Conservation (phyloP, 2,797 vertebrate species). For the Poecilia velifera region DNA sequence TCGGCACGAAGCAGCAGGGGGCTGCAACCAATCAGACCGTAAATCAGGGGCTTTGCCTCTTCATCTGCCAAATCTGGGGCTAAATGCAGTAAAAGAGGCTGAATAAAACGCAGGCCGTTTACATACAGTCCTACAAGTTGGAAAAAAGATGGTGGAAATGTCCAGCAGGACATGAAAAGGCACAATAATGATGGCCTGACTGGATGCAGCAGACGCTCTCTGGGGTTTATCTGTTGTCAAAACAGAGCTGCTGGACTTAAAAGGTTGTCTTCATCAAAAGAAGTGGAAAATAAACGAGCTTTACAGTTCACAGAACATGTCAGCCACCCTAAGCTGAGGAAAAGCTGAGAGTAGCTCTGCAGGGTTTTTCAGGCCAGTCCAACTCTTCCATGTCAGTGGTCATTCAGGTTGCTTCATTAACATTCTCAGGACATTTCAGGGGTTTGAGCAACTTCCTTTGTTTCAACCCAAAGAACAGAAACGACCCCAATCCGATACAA, state of each 20-base stretch:
- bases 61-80: background rate
- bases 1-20: slow-evolving; percentile 23
- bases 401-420: slow-evolving; percentile 77
- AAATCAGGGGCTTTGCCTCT: background rate
- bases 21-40: slow-evolving; percentile 8
- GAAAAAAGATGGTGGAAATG: background rate
- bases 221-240: slow-evolving; percentile 33
- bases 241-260: slow-evolving; percentile 40
- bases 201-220: slow-evolving; percentile 21
- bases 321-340: slow-evolving; percentile 22
- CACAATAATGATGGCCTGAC: slow-evolving; percentile 31
- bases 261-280: slow-evolving; percentile 30
- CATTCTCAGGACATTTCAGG: slow-evolving; percentile 68
- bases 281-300: slow-evolving; percentile 20
- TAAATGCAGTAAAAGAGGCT: background rate
- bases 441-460: slow-evolving; percentile 62
- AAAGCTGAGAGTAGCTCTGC: slow-evolving; percentile 9
- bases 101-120: background rate
- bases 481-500: background rate
- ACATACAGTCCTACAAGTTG: background rate
- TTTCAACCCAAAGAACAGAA: slow-evolving; percentile 38
- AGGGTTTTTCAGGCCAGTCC: slow-evolving; percentile 20
- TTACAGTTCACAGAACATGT: slow-evolving; percentile 49
- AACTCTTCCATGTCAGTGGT: slow-evolving; percentile 61
- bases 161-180: slow-evolving; percentile 26